These are phyloP conservation scores for Arenaria interpres DNA, from an alignment of 2,113 vertebrate species.

Conservation along the genomic window DNA sequence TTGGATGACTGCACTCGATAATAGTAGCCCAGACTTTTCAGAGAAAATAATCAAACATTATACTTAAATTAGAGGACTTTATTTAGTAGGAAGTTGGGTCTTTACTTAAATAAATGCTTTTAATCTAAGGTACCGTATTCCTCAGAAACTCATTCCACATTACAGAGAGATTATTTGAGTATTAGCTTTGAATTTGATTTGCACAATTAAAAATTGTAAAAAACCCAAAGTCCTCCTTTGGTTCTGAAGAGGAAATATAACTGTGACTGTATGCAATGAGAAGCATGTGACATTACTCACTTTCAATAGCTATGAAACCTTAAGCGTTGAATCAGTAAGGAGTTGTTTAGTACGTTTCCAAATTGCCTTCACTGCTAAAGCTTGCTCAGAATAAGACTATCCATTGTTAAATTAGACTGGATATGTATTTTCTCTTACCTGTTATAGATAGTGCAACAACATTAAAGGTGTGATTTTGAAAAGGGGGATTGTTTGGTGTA, in stretches of 20 bases:
- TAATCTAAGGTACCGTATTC: background rate
- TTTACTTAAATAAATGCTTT: background rate
- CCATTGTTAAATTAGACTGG: background rate
- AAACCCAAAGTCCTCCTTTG: background rate
- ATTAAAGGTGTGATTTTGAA: background rate
- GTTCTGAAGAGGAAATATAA: background rate
- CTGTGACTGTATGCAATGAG: background rate
- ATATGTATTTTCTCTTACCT: background rate
- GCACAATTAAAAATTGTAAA: background rate
- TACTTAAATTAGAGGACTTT: background rate
- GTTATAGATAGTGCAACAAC: background rate
- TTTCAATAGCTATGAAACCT: background rate
- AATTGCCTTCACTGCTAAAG: background rate
- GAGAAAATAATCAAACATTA: background rate
- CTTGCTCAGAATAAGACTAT: background rate
- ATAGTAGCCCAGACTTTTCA: background rate
- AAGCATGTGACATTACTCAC: fast-evolving
- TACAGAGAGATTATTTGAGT: background rate
- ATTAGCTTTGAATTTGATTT: background rate
- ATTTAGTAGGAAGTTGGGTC: background rate
- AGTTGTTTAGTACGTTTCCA: background rate
- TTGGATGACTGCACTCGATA: background rate
- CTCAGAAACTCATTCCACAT: background rate
- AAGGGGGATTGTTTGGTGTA: background rate
- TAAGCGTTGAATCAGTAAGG: background rate